Conservation (phyloP, 2,888 invertebrate species). For the Cremastinae sp. region DNA sequence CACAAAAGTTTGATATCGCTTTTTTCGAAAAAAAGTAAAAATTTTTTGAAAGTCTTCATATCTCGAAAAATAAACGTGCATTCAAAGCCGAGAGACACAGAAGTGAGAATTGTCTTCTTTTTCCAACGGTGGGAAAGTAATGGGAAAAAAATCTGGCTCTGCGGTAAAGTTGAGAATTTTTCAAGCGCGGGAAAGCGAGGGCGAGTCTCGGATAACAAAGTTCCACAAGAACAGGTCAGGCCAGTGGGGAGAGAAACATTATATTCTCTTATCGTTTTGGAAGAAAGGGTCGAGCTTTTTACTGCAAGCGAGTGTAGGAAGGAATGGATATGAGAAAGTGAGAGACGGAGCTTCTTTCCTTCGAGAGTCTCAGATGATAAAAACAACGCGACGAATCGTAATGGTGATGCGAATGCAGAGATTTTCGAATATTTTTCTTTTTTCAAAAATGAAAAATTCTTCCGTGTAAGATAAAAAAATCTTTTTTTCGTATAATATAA, state of each 20-base stretch:
- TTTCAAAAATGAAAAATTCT: too few relatives aligned
- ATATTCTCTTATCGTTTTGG: slow-evolving; percentile 71
- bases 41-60: slow-evolving; percentile 33
- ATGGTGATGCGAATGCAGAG: slow-evolving; percentile 9
- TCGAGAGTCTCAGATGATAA: slow-evolving; percentile 20
- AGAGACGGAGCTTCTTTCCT: slow-evolving; percentile 11
- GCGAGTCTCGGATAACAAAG: slow-evolving; percentile 57
- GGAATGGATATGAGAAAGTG: background rate
- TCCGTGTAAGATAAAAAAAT: too few relatives aligned
- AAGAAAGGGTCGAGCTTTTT: too few relatives aligned
- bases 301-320: background rate
- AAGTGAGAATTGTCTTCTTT: too few relatives aligned
- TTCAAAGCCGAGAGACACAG: slow-evolving; percentile 38
- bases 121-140: slow-evolving; percentile 11
- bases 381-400: slow-evolving; percentile 12
- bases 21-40: slow-evolving; percentile 30
- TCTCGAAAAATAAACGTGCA: slow-evolving; percentile 40
- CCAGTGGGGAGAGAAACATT: slow-evolving; percentile 63
- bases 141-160: slow-evolving; percentile 41
- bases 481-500: too few relatives aligned
- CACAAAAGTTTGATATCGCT: slow-evolving; percentile 53
- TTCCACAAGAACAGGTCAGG: too few relatives aligned
- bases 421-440: slow-evolving; percentile 1
- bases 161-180: slow-evolving; percentile 55
- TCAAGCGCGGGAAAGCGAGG: slow-evolving; percentile 12